Base-by-base conservation (phyloP, 2,113 vertebrate genomes). In the Phyllostomus hastatus region DNA sequence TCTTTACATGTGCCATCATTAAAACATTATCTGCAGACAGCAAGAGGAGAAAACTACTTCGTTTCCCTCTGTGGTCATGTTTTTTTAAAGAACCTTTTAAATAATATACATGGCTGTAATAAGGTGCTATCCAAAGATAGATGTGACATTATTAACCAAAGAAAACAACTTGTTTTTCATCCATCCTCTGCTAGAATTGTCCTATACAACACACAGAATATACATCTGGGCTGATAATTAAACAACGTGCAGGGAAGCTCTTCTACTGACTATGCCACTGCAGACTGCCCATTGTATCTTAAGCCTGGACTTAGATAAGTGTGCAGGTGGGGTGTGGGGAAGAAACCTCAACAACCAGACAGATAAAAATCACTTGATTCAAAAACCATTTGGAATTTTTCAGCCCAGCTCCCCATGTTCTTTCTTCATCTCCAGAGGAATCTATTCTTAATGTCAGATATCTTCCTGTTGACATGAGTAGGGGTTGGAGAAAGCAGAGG, bases 21-120 rank as follows among this genome's bases (percentile, higher is more conserved):
- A 94, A 95, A 97, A 96, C 38, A 57, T 81, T 69, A 96, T 83
- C 87, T 16, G 2, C 79, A 54, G 88, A 85, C 10, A 83, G 91
- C 70, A 57, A n/a, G 92, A 91, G 57, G 61, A 78, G 82, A 80
- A 38, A 72, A 82, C 8, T 82, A 61, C 43, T 91, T 79, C 50
- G 33, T 78, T 69, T 75, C 26, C 64, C 92, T 88, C 50, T 11
- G 75, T 88, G 94, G 86, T 84, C 95, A 88, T 94, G 82, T 61
- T 89, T 97, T 91, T 94, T 97, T 50, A 67, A 95, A 93, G 91
- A 84, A 78, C 20, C 95, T 95, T 96, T 95, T 92, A 92, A 97
- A 97, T 96, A 97, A 97, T 83, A 95, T 22, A 90, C 80, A 64
- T 0, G 10, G 70, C 86, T 93, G 35, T 89, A 91, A 88, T 90